A percentile compares a stretch with the other conserved stretches of the same genome.
These are phyloP conservation scores for Latrodectus geometricus DNA, from an alignment of 1,140 invertebrate genomes.

Conservation along the genomic window DNA sequence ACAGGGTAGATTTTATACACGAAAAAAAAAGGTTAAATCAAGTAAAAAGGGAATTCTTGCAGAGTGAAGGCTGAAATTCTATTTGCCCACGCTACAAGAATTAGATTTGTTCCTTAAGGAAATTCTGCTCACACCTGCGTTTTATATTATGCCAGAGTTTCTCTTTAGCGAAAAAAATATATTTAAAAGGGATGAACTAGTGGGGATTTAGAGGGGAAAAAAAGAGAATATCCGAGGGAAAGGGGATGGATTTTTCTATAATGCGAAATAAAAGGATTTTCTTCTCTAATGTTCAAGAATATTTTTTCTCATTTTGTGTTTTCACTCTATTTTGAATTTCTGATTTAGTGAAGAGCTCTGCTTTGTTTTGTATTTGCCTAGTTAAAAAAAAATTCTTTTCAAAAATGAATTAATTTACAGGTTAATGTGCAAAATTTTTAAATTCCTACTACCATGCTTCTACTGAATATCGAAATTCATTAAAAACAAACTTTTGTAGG, in stretches of 20 bases:
- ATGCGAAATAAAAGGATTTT: conserved; percentile 54
- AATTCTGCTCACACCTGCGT: conserved; percentile 61
- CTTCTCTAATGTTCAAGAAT: conserved; percentile 19
- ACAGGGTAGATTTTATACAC: background rate
- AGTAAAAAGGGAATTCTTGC: conserved; percentile 41
- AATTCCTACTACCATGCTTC: no score
- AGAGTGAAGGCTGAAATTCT: conserved; percentile 28
- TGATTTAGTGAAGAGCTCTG: no score
- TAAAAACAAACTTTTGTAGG: no score
- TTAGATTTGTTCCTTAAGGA: conserved; percentile 61
- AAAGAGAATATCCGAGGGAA: background rate
- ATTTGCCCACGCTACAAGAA: conserved; percentile 56
- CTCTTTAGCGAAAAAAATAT: background rate
- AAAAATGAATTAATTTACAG: no score
- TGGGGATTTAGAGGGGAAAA: background rate
- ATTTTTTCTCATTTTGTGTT: no score
- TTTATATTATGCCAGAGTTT: conserved; percentile 50
- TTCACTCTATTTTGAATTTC: no score
- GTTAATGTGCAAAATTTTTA: no score
- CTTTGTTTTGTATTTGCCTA: no score
- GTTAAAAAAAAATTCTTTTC: no score
- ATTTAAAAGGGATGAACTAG: conserved; percentile 27
- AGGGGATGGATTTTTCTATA: conserved; percentile 39
- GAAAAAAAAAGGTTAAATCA: conserved; percentile 39
- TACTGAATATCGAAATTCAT: no score